Percentiles rank a stretch among this genome's conserved stretches.
Evolutionary conservation across 2,888 invertebrate species (phyloP).

Genomic region (Drosophila algonquin): DNA sequence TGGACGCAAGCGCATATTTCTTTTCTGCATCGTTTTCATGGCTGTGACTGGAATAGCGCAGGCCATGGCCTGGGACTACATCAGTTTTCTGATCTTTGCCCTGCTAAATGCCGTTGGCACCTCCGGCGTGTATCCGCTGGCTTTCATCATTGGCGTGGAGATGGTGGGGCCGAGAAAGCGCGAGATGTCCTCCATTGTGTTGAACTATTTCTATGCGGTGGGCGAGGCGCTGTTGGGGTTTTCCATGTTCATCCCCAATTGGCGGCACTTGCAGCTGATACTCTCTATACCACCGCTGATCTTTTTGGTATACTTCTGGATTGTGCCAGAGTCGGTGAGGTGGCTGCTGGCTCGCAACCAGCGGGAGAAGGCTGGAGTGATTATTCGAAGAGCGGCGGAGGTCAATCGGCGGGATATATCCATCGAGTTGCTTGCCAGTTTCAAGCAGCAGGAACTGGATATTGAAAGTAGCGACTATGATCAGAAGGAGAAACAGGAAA

Average conservation of each 20-base stretch:
- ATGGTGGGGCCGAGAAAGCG: slow-evolving; percentile 87
- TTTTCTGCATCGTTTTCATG: slow-evolving; percentile 86
- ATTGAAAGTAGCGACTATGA: slow-evolving; percentile 13
- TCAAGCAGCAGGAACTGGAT: slow-evolving; percentile 78
- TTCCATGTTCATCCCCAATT: slow-evolving; percentile 86
- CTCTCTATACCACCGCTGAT: slow-evolving; percentile 87
- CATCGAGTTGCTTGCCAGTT: slow-evolving; percentile 83
- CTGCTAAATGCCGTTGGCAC: slow-evolving; percentile 87
- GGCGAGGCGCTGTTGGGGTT: slow-evolving; percentile 87
- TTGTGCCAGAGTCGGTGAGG: slow-evolving; percentile 87
- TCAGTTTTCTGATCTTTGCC: slow-evolving; percentile 85
- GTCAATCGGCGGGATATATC: slow-evolving; percentile 85
- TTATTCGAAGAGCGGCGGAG: slow-evolving; percentile 86
- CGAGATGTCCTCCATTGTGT: slow-evolving; percentile 87
- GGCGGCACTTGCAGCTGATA: slow-evolving; percentile 86
- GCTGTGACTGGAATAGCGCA: slow-evolving; percentile 86
- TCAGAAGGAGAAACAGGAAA: slow-evolving; percentile 19
- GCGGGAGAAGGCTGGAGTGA: slow-evolving; percentile 85
- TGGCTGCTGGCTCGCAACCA: slow-evolving; percentile 87
- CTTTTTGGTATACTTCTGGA: slow-evolving; percentile 87
- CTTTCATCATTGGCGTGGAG: slow-evolving; percentile 87
- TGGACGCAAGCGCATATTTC: slow-evolving; percentile 86
- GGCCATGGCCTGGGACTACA: slow-evolving; percentile 85
- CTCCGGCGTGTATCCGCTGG: slow-evolving; percentile 86
- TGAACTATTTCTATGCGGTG: slow-evolving; percentile 87